Evolutionary conservation across 2,888 invertebrate genomes (phyloP), one percentile per base, ranked within the genome.

Genomic region (Cryptocephalus moraei): DNA sequence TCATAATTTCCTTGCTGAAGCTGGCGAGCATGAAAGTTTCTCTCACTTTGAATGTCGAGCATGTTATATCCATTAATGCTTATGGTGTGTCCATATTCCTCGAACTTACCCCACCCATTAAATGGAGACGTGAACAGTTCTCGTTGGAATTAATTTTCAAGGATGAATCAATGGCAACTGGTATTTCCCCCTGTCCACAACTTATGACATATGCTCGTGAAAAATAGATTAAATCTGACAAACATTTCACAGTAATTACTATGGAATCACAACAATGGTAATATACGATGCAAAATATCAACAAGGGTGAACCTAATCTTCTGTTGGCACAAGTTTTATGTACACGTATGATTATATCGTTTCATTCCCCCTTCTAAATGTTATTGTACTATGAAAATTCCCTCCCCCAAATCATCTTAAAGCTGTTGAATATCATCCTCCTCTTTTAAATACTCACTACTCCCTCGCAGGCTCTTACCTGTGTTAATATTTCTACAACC

Each of bases 191-290:
- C 22, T 22, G 22, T 22, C 22, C 22, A 22, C 22, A 22, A 22
- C 22, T 22, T 22, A 22, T 22, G 22, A 22, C 22, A 22, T 22
- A 22, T 22, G 22, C 22, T 22, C 22, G 22, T 22, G 22, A 22
- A 22, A 22, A 22, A 22, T 22, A 22, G 22, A 22, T 22, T 22
- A 22, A 22, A 22, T 22, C 22, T 22, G 22, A 22, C 22, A 53
- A 53, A 51, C 39, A 45, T 54, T 52, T 52, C 49, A 49, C 42
- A 48, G 52, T 56, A 53, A 55, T 56, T 54, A 56, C 55, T 47
- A 44, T 41, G 43, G 52, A 56, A 53, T 55, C 54, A 54, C 43
- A 54, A 57, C 53, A 57, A 56, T 55, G 50, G 53, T 49, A 40
- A 55, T 55, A 54, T 53, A 50, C 45, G 40, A 47, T 51, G 46